Conservation (phyloP, 2,797 vertebrate species). For the Helostoma temminkii region DNA sequence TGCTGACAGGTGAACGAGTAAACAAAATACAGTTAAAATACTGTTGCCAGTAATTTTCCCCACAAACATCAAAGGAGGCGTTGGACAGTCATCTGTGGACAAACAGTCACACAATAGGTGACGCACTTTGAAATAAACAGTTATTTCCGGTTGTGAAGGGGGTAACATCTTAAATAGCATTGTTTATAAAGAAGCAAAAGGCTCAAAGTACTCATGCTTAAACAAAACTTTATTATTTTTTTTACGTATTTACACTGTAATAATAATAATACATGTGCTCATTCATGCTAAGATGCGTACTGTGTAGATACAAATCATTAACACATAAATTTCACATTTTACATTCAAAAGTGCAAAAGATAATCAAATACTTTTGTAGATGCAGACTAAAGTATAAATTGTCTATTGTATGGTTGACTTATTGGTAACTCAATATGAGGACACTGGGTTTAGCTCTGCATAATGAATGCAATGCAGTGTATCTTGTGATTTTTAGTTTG, state of each 20-base stretch:
- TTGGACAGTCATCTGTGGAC: conserved; percentile 49
- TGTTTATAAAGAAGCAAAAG: conserved; percentile 71
- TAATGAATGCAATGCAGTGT: conserved; percentile 13
- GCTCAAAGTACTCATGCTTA: conserved; percentile 20
- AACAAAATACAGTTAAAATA: conserved; percentile 64
- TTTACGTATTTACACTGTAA: conserved; percentile 51
- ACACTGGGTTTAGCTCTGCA: conserved; percentile 11
- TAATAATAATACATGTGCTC: conserved; percentile 22
- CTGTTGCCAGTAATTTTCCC: conserved; percentile 31
- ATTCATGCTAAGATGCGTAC: conserved; percentile 7
- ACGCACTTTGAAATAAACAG: conserved; percentile 74
- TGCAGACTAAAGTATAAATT: conserved; percentile 33
- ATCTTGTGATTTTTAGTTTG: neutral
- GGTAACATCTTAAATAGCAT: conserved; percentile 66
- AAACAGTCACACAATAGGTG: conserved; percentile 79
- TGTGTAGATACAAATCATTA: conserved; percentile 23
- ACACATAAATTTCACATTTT: conserved; percentile 63
- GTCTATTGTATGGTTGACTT: conserved; percentile 22
- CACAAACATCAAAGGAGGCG: conserved; percentile 36
- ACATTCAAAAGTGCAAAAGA: conserved; percentile 51
- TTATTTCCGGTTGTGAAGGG: conserved; percentile 59
- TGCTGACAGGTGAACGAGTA: conserved; percentile 67
- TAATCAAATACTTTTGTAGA: conserved; percentile 32
- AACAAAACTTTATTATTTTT: conserved; percentile 73
- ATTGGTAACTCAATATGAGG: conserved; percentile 37